Evolutionary conservation across 2,797 vertebrate species (phyloP).

Genomic region (Myioborus miniatus): DNA sequence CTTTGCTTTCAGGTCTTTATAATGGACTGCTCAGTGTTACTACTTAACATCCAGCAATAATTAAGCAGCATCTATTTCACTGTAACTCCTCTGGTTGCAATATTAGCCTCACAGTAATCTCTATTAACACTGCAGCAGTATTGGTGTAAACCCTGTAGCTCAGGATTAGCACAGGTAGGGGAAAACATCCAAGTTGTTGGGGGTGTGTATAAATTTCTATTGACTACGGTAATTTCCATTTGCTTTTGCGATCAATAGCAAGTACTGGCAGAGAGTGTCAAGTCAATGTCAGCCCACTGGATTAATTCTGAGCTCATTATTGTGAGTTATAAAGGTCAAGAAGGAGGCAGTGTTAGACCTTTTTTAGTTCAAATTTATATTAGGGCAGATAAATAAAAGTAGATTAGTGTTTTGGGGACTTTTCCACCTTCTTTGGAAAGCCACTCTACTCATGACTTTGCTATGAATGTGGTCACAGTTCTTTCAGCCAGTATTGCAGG

Average conservation of each 20-base stretch:
- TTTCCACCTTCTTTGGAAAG: not conserved
- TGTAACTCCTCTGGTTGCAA: not conserved
- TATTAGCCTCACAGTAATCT: constrained; percentile 11
- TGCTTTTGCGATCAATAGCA: constrained; percentile 27
- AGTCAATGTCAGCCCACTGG: not conserved
- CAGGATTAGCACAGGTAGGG: not conserved
- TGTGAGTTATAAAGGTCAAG: constrained; percentile 21
- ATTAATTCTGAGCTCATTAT: constrained; percentile 58
- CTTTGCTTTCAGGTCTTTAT: not conserved
- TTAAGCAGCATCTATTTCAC: not conserved
- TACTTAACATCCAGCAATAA: not conserved
- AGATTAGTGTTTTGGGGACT: not conserved
- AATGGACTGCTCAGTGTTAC: not conserved
- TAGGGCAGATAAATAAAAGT: not conserved
- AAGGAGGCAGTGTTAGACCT: constrained; percentile 13
- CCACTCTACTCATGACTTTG: not conserved
- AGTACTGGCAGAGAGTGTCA: not conserved
- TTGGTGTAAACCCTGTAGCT: not conserved
- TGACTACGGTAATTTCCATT: not conserved
- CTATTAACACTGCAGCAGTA: not conserved
- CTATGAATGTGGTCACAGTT: not conserved
- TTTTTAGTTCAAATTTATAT: not conserved
- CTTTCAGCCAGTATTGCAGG: not conserved
- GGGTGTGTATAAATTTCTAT: not conserved
- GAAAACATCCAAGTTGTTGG: not conserved